Conservation (phyloP, 1,140 invertebrate species). For the Drosophila nasuta region DNA sequence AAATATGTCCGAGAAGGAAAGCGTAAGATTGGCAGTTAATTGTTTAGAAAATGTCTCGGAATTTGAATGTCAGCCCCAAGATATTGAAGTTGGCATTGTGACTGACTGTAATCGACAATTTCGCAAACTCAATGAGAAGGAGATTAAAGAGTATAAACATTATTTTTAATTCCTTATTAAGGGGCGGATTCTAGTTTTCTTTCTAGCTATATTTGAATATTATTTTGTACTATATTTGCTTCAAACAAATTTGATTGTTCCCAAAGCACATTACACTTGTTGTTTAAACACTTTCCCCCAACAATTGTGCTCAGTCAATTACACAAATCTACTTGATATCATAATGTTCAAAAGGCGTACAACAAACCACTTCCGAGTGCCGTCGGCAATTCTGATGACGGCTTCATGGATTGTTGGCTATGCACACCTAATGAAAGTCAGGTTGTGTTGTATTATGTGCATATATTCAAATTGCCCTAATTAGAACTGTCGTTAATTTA, state of each 20-base stretch:
- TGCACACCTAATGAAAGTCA: constrained; percentile 19
- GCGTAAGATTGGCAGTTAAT: not conserved
- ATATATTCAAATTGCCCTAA: constrained; percentile 48
- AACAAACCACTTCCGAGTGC: not conserved
- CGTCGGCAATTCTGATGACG: constrained; percentile 11
- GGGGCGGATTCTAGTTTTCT: too few species aligned
- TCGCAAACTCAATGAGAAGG: not conserved
- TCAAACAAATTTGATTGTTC: too few species aligned
- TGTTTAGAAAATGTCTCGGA: not conserved
- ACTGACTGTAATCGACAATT: not conserved
- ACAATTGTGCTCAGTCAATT: not conserved
- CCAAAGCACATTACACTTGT: too few species aligned
- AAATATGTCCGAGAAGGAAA: not conserved
- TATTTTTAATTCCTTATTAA: too few species aligned
- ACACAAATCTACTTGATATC: not conserved
- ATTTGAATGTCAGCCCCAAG: not conserved
- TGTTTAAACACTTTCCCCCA: too few species aligned
- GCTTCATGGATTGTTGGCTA: constrained; percentile 22
- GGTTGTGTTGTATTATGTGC: constrained; percentile 4
- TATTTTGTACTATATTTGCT: too few species aligned
- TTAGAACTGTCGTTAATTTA: constrained; percentile 33
- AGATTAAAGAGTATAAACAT: too few species aligned
- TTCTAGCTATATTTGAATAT: too few species aligned
- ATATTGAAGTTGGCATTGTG: not conserved
- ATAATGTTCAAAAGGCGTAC: not conserved